Conservation (phyloP, 2,888 invertebrate species). For the Saturnia japonica region DNA sequence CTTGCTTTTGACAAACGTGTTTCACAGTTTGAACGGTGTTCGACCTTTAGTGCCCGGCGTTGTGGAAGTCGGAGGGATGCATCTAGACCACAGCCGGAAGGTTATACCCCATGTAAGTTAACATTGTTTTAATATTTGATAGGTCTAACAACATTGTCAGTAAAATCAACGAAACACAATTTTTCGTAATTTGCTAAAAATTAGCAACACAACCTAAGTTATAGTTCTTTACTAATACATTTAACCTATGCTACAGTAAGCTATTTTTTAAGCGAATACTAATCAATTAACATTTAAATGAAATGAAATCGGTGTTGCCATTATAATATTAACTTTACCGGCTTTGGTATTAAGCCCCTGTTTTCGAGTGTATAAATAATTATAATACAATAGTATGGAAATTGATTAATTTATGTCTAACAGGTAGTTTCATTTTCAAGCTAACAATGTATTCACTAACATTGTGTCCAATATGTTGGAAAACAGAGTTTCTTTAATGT, state of each 20-base stretch:
- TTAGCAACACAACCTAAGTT: too few relatives aligned
- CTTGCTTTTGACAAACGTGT: slow-evolving; percentile 82
- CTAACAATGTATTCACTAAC: not conserved
- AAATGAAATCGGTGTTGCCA: too few relatives aligned
- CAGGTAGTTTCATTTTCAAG: too few relatives aligned
- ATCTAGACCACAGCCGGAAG: slow-evolving; percentile 65
- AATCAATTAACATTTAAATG: too few relatives aligned
- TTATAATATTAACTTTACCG: too few relatives aligned
- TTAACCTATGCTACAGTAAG: too few relatives aligned
- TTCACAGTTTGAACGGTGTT: slow-evolving; percentile 82
- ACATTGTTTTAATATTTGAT: slow-evolving; percentile 12
- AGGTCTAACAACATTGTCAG: too few relatives aligned
- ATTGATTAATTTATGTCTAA: not conserved
- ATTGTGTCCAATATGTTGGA: not conserved
- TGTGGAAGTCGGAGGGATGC: slow-evolving; percentile 85
- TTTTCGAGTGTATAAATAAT: not conserved
- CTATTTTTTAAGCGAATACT: too few relatives aligned
- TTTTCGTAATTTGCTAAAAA: too few relatives aligned
- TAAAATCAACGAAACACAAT: too few relatives aligned
- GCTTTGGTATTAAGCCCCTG: too few relatives aligned
- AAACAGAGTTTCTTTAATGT: not conserved
- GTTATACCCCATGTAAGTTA: slow-evolving; percentile 71
- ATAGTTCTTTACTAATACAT: too few relatives aligned
- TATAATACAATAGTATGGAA: not conserved
- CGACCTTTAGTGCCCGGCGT: slow-evolving; percentile 80